Evolutionary conservation across 2,888 invertebrate genomes (phyloP), one percentile per base, ranked within the genome.

Genomic region (Xanthia togata): DNA sequence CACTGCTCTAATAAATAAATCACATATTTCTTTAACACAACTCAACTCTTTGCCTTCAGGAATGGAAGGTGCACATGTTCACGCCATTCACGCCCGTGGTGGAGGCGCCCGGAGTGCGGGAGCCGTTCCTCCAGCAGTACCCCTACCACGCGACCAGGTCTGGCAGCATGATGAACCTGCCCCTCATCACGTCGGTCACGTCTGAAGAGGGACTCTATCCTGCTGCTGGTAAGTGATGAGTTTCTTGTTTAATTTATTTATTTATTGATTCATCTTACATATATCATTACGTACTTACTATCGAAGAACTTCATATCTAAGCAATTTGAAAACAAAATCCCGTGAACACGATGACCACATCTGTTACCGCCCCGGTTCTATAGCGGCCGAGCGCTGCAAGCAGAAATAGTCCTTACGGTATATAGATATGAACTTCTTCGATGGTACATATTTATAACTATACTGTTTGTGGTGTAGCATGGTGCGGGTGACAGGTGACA

Each of bases 131-230:
- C 11, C 96, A 97, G 0, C 97, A 97, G 79, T 96, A 97, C 76
- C 98, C 98, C 0, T 97, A 97, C 85, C 95, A 97, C 55, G 96
- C 98, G 0, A 96, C 98, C 1, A 96, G 92, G 78, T 94, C 96
- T 14, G 97, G 97, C 0, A 94, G 96, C 53, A 97, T 97, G 87
- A 95, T 97, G n/a, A 97, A 97, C 80, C 87, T 98, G 14, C 98
- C 98, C 0, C 97, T 98, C 96, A 96, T 98, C 73, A 96, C 97
- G 2, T 97, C 97, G 4, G 97, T 97, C 69, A 97, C 97, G 0
- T 97, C 97, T 38, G 97, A 98, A 70, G 98, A 98, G 92, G 98
- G 98, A 74, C 94, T 98, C 35, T 98, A 98, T 88, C 98, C 98
- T 47, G 98, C 97, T 60, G 97, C 97, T 89, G 97, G 98, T 98